Percentiles rank a stretch among this genome's conserved stretches.
Conservation (phyloP, 2,888 invertebrate genomes). For the Watsonalla binaria region DNA sequence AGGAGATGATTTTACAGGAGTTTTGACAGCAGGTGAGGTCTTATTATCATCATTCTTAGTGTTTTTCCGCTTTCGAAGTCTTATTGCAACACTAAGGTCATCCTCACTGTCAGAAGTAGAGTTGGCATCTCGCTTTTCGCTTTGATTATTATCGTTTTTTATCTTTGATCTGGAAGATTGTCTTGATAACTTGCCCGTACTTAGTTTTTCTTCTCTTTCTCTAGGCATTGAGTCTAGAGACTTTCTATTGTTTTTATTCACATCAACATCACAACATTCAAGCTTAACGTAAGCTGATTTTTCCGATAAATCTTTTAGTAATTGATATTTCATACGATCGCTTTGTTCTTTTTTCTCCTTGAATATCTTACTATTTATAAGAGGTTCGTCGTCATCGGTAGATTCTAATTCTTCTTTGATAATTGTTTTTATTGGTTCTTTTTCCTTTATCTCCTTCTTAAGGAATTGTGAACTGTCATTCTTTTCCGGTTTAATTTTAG, state of each 20-base stretch:
- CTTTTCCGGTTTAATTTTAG: constrained; percentile 39
- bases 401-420: constrained; percentile 61
- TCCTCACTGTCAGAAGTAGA: constrained; percentile 66
- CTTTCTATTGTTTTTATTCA: constrained; percentile 59
- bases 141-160: constrained; percentile 56
- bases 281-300: constrained; percentile 71
- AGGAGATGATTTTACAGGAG: constrained; percentile 53
- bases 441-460: constrained; percentile 43
- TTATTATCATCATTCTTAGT: constrained; percentile 67
- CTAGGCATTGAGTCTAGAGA: constrained; percentile 50
- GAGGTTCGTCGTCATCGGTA: constrained; percentile 65
- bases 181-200: constrained; percentile 45
- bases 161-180: constrained; percentile 47
- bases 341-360: constrained; percentile 56
- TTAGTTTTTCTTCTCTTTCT: constrained; percentile 52
- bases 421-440: constrained; percentile 34
- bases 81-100: constrained; percentile 57
- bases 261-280: constrained; percentile 70
- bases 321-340: constrained; percentile 57
- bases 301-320: constrained; percentile 67
- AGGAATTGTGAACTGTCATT: constrained; percentile 17
- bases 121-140: constrained; percentile 46
- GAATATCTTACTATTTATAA: constrained; percentile 63
- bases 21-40: constrained; percentile 35
- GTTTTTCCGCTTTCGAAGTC: constrained; percentile 69